Percentiles rank a stretch among this genome's conserved stretches.
These are phyloP conservation scores for Bombus polaris DNA, from an alignment of 1,140 invertebrate species.

Conservation along the genomic window DNA sequence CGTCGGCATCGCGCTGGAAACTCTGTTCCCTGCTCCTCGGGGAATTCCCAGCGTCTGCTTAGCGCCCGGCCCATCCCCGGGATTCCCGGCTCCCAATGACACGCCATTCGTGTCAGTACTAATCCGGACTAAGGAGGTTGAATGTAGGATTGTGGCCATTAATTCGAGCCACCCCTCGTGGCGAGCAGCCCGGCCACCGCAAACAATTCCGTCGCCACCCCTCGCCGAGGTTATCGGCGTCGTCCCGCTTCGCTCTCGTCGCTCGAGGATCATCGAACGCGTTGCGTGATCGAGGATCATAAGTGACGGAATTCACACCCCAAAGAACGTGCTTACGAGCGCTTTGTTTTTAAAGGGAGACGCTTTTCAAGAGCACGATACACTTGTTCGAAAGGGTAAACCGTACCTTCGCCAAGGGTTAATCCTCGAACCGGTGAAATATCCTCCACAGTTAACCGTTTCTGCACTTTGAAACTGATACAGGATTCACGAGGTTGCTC, in stretches of 20 bases:
- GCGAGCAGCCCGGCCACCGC: constrained; percentile 60
- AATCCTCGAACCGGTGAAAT: background rate
- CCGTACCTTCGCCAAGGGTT: background rate
- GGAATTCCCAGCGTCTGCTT: constrained; percentile 56
- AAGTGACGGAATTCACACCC: no score
- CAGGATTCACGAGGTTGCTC: background rate
- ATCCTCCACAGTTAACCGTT: background rate
- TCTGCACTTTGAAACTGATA: background rate
- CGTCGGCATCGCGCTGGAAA: background rate
- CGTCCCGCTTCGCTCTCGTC: background rate
- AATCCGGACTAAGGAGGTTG: constrained; percentile 77
- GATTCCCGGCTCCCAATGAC: constrained; percentile 75
- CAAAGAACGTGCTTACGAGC: background rate
- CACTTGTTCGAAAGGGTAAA: background rate
- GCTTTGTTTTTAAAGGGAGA: background rate
- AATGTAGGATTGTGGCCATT: constrained; percentile 72
- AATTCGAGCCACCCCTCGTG: constrained; percentile 68
- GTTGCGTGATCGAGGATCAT: background rate
- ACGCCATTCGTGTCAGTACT: constrained; percentile 76
- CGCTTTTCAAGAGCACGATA: background rate
- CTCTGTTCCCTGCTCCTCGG: constrained; percentile 47
- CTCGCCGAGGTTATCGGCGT: background rate
- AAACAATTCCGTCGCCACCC: constrained; percentile 44
- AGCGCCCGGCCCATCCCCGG: constrained; percentile 40
- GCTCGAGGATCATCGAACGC: background rate